Base-by-base conservation (phyloP, 2,888 invertebrate genomes). In the Heliconius ismenius region DNA sequence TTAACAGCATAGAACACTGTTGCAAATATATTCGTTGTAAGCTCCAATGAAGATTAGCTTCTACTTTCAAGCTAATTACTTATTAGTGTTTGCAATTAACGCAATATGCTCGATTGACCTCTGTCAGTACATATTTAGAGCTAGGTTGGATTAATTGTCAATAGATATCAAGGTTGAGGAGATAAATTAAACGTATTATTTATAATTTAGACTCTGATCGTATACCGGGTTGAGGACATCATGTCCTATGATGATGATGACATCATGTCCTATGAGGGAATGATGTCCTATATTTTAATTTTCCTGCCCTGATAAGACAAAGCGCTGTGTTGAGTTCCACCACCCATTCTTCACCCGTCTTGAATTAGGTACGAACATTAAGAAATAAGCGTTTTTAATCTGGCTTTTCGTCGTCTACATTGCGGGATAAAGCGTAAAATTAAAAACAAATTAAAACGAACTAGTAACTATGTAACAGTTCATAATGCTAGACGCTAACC, bases 101-200 rank as follows among this genome's bases (percentile, higher is more conserved):
- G 63, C 49, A 70, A 75, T 24, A 26, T 24, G 32, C 6, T 4
- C 26, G 24, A 62, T 54, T 75, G 75, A 70, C 54, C 69, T 63
- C 26, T 62, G 32, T 68, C 75, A 67, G 74, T 72, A 49, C 62
- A 63, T 70, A 68, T 75, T 73, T 77, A 76, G 64, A 63, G 64
- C 60, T 58, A 58, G 49, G 64, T 32, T 49, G n/a, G 58, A 78
- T 76, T 74, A 72, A 75, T 74, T 39, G 28, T 39, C 72, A 72
- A 70, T 75, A 70, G 6, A 24, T 21, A 70, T 60, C 70, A 69
- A 77, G 74, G 62, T 39, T 73, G 21, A 32, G 58, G 7, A 32
- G 24, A 67, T 28, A 11, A 26, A 43, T 58, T 36, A 70, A 15
- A 7, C 7, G 2, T 49, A 58, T 15, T 10, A 69, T n/a, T n/a